Conservation (phyloP, 2,113 vertebrate species). For the Dendrocopos noguchii region DNA sequence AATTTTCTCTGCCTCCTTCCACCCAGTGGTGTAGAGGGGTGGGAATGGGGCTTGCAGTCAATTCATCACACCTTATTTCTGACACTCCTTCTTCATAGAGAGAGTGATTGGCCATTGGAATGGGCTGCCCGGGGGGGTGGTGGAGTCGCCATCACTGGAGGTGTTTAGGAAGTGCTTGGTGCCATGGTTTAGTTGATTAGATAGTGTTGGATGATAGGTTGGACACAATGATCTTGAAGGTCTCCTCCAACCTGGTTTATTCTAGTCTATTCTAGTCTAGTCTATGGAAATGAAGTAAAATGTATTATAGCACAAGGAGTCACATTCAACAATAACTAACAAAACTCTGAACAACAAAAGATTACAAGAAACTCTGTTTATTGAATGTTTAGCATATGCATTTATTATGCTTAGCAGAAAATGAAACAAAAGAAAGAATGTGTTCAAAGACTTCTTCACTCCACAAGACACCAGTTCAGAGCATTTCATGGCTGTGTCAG, state of each 20-base stretch:
- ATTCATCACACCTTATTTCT: neutral
- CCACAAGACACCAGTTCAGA: neutral
- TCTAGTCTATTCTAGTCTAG: too few species aligned
- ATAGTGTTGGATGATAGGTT: too few species aligned
- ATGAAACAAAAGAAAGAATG: neutral
- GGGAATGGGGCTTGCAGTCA: neutral
- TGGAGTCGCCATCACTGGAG: too few species aligned
- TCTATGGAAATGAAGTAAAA: neutral
- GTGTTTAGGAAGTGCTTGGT: too few species aligned
- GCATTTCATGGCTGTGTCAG: neutral
- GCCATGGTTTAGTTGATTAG: too few species aligned
- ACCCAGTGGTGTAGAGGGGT: neutral
- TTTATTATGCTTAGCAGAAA: neutral
- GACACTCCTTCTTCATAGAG: neutral
- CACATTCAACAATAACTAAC: neutral
- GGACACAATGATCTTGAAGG: too few species aligned
- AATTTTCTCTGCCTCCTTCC: neutral
- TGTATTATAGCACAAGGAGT: neutral
- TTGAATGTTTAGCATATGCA: neutral
- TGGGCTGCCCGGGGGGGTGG: too few species aligned
- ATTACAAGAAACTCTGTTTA: neutral
- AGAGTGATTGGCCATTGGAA: too few species aligned
- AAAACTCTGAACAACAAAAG: neutral
- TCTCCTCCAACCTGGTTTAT: too few species aligned
- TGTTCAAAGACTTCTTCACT: neutral